These are phyloP conservation scores for Antrozous pallidus DNA, from an alignment of 2,797 vertebrate species.

Conservation along the genomic window DNA sequence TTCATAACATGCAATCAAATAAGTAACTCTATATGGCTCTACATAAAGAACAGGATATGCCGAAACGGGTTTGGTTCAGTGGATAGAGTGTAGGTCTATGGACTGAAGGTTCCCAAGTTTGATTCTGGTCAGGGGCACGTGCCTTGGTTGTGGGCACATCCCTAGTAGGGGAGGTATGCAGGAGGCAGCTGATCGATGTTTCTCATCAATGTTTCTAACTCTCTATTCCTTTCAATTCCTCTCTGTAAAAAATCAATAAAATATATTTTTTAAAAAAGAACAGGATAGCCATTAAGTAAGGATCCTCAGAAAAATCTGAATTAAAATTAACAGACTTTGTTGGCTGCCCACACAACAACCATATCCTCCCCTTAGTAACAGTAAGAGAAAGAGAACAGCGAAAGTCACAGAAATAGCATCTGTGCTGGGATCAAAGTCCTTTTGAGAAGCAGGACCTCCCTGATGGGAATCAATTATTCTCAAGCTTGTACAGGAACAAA, in stretches of 20 bases:
- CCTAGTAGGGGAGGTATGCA: too few relatives aligned
- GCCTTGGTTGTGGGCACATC: too few relatives aligned
- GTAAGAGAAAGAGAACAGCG: constrained; percentile 16
- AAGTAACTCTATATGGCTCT: neutral
- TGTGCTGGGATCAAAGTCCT: constrained; percentile 20
- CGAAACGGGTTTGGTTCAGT: too few relatives aligned
- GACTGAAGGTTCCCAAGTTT: too few relatives aligned
- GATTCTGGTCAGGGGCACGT: too few relatives aligned
- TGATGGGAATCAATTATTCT: neutral
- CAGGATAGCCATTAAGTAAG: neutral
- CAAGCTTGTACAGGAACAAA: constrained; percentile 3
- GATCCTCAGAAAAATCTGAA: constrained; percentile 17
- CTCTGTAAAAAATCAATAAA: too few relatives aligned
- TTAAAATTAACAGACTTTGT: neutral
- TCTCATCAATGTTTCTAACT: too few relatives aligned
- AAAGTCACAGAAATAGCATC: constrained; percentile 47
- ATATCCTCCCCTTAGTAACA: neutral
- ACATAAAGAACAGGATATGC: neutral
- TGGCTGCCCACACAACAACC: neutral
- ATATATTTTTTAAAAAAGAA: too few relatives aligned
- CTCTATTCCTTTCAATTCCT: too few relatives aligned
- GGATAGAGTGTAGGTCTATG: too few relatives aligned
- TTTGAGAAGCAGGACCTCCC: constrained; percentile 28
- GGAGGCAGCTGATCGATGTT: too few relatives aligned
- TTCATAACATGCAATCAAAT: constrained; percentile 13